Evolutionary conservation across 1,140 invertebrate species (phyloP).

Genomic region (Micrasema minimum): DNA sequence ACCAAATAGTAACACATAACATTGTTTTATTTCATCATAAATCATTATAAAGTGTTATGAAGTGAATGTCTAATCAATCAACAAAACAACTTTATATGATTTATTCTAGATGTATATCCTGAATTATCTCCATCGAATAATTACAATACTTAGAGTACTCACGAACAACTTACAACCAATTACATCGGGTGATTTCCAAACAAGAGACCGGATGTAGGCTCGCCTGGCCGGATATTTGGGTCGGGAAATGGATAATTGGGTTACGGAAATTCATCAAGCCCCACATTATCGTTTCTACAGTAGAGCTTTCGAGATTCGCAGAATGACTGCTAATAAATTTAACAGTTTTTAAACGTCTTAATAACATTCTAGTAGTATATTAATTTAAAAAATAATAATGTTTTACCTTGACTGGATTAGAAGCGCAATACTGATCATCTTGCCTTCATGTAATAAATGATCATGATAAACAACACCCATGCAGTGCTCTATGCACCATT

Average conservation of each 20-base stretch:
- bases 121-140: neutral
- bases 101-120: neutral
- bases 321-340: neutral
- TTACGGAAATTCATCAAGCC: slow-evolving; percentile 25
- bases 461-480: too few relatives aligned
- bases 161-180: neutral
- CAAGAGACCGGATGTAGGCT: neutral
- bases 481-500: too few relatives aligned
- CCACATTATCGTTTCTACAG: neutral
- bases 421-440: too few relatives aligned
- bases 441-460: too few relatives aligned
- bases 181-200: neutral
- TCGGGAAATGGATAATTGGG: slow-evolving; percentile 22
- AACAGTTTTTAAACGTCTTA: too few relatives aligned
- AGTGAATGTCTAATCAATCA: too few relatives aligned
- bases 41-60: too few relatives aligned
- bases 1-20: neutral
- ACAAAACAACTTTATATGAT: too few relatives aligned
- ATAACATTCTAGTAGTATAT: too few relatives aligned
- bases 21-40: too few relatives aligned
- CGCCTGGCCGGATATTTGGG: slow-evolving; percentile 31
- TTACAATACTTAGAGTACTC: neutral
- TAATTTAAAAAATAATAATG: too few relatives aligned
- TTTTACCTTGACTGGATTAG: too few relatives aligned
- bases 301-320: neutral